Evolutionary conservation across 2,113 vertebrate genomes (phyloP).

Genomic region (Dicerorhinus sumatrensis): DNA sequence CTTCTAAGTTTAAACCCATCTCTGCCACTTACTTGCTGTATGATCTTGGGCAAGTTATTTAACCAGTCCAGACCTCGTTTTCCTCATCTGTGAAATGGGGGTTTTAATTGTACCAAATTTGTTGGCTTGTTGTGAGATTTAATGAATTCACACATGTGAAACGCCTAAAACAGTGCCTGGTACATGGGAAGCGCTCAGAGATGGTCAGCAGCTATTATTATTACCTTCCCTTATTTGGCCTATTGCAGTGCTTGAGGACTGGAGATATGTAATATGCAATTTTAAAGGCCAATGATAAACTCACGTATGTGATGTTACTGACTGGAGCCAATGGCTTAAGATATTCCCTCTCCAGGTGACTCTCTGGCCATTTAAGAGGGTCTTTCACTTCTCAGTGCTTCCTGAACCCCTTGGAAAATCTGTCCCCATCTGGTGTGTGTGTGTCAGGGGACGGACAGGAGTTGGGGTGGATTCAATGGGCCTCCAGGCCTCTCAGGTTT

Average conservation of each 20-base stretch:
- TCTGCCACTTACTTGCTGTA: background rate
- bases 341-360: background rate
- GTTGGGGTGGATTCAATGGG: background rate
- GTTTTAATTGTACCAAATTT: background rate
- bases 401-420: background rate
- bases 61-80: background rate
- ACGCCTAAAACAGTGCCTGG: background rate
- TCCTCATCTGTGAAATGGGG: constrained; percentile 14
- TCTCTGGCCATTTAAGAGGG: background rate
- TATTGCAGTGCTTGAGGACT: background rate
- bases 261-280: background rate
- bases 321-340: background rate
- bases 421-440: background rate
- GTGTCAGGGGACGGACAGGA: background rate
- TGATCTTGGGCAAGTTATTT: background rate
- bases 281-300: background rate
- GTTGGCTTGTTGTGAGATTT: background rate
- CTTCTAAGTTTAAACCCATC: background rate
- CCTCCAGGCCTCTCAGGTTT: background rate
- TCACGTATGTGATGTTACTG: background rate
- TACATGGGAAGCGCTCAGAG: background rate
- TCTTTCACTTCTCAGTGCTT: background rate
- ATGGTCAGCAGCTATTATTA: background rate
- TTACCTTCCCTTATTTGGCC: background rate
- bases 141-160: background rate